A percentile compares a stretch with the other conserved stretches of the same genome.
These are phyloP conservation scores for Argynnis bischoffii DNA, from an alignment of 2,888 invertebrate genomes.

Conservation along the genomic window DNA sequence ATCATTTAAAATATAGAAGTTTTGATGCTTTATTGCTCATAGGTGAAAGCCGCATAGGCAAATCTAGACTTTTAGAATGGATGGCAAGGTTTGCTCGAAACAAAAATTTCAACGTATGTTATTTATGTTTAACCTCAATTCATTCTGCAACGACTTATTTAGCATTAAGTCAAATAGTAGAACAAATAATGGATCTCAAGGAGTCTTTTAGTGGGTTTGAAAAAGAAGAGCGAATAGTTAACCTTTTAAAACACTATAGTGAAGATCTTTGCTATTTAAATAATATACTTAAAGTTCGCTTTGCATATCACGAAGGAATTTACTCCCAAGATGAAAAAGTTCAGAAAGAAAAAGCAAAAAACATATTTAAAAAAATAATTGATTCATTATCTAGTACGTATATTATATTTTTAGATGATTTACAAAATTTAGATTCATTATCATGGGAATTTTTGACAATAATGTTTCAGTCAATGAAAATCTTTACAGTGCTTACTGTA, in stretches of 20 bases:
- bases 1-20: constrained; percentile 50
- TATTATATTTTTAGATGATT: constrained; percentile 75
- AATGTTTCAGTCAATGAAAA: constrained; percentile 59
- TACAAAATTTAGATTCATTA: constrained; percentile 72
- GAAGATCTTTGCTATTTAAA: constrained; percentile 82
- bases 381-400: constrained; percentile 53
- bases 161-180: constrained; percentile 70
- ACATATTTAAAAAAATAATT: constrained; percentile 65
- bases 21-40: constrained; percentile 81
- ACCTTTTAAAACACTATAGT: constrained; percentile 56
- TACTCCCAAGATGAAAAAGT: constrained; percentile 58
- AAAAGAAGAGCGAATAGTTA: constrained; percentile 70
- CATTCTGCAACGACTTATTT: constrained; percentile 70
- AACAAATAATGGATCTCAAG: constrained; percentile 63
- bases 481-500: constrained; percentile 63
- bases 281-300: constrained; percentile 75
- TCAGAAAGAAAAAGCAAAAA: constrained; percentile 64
- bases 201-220: constrained; percentile 64
- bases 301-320: constrained; percentile 72
- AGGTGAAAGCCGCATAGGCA: constrained; percentile 82
- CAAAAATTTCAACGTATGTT: constrained; percentile 52
- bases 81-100: constrained; percentile 64
- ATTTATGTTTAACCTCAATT: constrained; percentile 62
- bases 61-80: constrained; percentile 81
- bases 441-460: constrained; percentile 72